Conservation (phyloP, 2,888 invertebrate species). For the Philaethria dido region DNA sequence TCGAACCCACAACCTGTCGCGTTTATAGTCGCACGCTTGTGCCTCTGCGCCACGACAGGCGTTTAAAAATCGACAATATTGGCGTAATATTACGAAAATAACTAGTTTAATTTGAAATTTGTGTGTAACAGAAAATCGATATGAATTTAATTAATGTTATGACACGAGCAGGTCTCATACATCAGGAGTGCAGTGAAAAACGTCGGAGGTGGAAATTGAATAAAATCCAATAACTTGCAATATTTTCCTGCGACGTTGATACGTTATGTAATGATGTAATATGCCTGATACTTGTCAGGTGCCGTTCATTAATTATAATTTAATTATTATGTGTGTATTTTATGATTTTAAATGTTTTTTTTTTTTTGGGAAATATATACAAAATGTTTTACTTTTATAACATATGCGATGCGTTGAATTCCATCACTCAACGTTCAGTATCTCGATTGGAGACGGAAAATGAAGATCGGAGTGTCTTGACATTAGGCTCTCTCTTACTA, state of each 20-base stretch:
- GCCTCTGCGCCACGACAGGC: too few species aligned
- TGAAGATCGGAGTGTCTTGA: too few species aligned
- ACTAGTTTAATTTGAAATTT: neutral
- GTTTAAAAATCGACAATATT: neutral
- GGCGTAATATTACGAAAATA: neutral
- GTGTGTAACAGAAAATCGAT: constrained; percentile 17
- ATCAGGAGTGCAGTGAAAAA: constrained; percentile 22
- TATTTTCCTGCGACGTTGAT: constrained; percentile 3
- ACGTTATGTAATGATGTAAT: neutral
- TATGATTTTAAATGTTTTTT: too few species aligned
- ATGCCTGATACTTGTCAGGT: neutral
- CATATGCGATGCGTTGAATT: too few species aligned
- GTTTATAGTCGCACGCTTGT: too few species aligned
- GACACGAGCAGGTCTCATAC: constrained; percentile 20
- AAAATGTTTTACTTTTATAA: too few species aligned
- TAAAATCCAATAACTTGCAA: constrained; percentile 22
- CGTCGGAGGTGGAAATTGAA: constrained; percentile 17
- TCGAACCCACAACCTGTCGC: too few species aligned
- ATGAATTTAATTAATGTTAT: constrained; percentile 20
- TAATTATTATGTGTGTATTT: too few species aligned
- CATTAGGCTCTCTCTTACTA: too few species aligned
- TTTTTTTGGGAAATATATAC: too few species aligned
- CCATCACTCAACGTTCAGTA: too few species aligned
- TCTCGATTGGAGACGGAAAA: too few species aligned
- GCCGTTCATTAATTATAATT: neutral